A percentile compares a stretch with the other conserved stretches of the same genome.
Conservation (phyloP, 2,888 invertebrate species). For the Drosophila mercatorum region DNA sequence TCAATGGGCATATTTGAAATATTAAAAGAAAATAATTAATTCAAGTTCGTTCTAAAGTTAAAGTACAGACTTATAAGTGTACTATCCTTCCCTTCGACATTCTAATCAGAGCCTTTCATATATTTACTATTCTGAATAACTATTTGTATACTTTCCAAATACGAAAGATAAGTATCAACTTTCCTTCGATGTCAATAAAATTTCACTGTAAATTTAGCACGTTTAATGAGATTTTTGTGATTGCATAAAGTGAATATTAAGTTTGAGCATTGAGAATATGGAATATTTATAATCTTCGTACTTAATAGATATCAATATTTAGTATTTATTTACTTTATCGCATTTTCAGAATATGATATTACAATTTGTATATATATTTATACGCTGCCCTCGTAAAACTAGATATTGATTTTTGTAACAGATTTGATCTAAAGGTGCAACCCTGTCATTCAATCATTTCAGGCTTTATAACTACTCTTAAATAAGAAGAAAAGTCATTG, state of each 20-base stretch:
- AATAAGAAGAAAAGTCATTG: too few relatives aligned
- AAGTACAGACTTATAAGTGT: not conserved
- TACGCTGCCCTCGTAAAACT: too few relatives aligned
- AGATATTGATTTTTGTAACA: too few relatives aligned
- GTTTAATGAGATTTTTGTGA: not conserved
- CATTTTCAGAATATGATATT: too few relatives aligned
- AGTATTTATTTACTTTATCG: not conserved
- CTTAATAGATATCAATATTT: not conserved
- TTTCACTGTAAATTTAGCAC: not conserved
- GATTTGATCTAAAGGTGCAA: too few relatives aligned
- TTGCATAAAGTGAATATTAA: not conserved
- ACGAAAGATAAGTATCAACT: not conserved
- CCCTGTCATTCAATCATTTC: too few relatives aligned
- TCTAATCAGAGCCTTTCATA: not conserved
- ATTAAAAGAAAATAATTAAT: constrained; percentile 11
- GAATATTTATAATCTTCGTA: not conserved
- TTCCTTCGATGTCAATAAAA: not conserved
- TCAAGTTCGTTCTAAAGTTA: not conserved
- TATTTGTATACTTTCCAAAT: not conserved
- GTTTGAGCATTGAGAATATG: not conserved
- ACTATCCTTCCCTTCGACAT: too few relatives aligned
- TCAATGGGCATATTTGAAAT: constrained; percentile 24
- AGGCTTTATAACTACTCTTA: too few relatives aligned
- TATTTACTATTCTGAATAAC: too few relatives aligned
- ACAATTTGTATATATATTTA: too few relatives aligned